Evolutionary conservation across 37 sponge, comb jelly and placozoan species (phyloP).

Genomic region (Petrosia ficiformis): DNA sequence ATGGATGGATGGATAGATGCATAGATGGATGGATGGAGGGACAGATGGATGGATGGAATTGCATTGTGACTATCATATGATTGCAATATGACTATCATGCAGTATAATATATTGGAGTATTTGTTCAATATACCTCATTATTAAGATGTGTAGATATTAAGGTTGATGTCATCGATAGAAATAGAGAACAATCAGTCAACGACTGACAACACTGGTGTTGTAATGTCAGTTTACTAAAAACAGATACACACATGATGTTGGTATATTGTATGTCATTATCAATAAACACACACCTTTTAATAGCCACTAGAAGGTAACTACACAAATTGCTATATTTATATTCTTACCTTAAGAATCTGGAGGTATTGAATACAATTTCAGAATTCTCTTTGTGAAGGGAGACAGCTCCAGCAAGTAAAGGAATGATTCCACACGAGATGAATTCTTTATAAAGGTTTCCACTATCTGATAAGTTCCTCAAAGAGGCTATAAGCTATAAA

Average conservation of each 20-base stretch:
- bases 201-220: constrained; percentile 32
- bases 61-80: too few relatives aligned
- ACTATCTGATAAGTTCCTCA: constrained; percentile 59
- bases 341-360: constrained; percentile 58
- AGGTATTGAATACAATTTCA: constrained; percentile 69
- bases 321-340: too few relatives aligned
- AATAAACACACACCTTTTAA: too few relatives aligned
- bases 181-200: constrained; percentile 5
- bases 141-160: constrained; percentile 9
- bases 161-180: constrained; percentile 8
- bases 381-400: constrained; percentile 9
- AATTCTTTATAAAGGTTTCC: constrained; percentile 12
- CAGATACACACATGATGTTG: too few relatives aligned
- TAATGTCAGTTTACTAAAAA: constrained; percentile 69
- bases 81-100: too few relatives aligned
- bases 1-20: too few relatives aligned
- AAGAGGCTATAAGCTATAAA: constrained; percentile 37
- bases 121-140: constrained; percentile 12
- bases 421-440: constrained; percentile 22
- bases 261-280: too few relatives aligned
- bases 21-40: too few relatives aligned
- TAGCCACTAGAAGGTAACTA: too few relatives aligned
- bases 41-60: too few relatives aligned
- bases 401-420: constrained; percentile 32
- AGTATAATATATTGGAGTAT: background rate